phyloP scores from a whole-genome alignment of 1,140 invertebrate genomes.

The Rhysida immarginata region DNA sequence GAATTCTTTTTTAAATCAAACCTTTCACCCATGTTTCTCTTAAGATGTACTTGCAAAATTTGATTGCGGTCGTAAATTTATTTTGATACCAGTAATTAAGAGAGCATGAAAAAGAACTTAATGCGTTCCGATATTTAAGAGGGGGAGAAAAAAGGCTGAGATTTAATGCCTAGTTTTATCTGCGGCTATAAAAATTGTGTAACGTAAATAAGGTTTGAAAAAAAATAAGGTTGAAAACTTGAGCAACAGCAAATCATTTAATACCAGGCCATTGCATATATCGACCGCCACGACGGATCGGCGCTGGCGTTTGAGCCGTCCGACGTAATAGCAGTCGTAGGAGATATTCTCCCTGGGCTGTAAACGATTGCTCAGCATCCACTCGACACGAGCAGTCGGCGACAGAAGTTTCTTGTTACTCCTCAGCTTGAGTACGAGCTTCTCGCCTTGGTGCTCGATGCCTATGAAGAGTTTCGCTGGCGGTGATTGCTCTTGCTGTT shows the following conservation, averaged over 20 bases:
- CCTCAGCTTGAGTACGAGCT: background rate
- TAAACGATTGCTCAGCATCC: background rate
- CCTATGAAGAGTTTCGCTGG: background rate
- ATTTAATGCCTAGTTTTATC: background rate
- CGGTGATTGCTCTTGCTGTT: slow-evolving; percentile 8
- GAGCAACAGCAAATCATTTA: background rate
- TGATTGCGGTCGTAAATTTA: background rate
- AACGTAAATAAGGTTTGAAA: background rate
- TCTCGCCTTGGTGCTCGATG: background rate
- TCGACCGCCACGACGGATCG: background rate
- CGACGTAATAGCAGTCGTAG: background rate
- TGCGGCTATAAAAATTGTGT: background rate
- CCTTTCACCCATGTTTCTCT: too few relatives aligned
- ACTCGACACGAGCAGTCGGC: background rate
- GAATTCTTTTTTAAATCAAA: too few relatives aligned
- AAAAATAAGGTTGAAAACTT: background rate
- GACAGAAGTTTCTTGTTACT: background rate
- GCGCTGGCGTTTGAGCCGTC: background rate
- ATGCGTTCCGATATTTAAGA: background rate
- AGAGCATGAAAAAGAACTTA: background rate
- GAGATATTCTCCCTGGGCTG: background rate
- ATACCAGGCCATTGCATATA: background rate
- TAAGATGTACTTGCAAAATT: too few relatives aligned
- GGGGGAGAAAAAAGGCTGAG: background rate
- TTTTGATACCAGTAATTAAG: background rate